A percentile compares a stretch with the other conserved stretches of the same genome.
Evolutionary conservation across 2,888 invertebrate species (phyloP).

Genomic region (Drosophila kuntzei): DNA sequence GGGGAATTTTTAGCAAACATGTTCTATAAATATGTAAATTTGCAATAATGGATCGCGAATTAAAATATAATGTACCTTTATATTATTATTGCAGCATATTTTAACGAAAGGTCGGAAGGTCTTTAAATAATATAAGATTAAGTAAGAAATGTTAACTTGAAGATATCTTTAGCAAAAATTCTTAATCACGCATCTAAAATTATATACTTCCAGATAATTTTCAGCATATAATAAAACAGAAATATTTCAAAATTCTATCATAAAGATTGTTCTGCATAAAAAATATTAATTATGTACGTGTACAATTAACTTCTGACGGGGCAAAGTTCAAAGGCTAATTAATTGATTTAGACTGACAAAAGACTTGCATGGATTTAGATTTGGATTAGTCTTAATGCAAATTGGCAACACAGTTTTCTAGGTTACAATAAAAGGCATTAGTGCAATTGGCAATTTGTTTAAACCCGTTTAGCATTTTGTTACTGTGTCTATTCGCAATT

Average conservation of each 20-base stretch:
- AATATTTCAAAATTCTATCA: not conserved
- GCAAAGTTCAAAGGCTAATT: not conserved
- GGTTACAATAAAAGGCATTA: conserved; percentile 38
- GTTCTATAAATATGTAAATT: not conserved
- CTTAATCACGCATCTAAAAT: too few relatives aligned
- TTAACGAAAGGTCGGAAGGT: too few relatives aligned
- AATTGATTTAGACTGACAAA: not conserved
- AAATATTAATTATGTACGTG: too few relatives aligned
- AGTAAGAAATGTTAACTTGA: too few relatives aligned
- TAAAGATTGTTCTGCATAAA: too few relatives aligned
- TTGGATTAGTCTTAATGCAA: conserved; percentile 41
- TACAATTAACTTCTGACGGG: not conserved
- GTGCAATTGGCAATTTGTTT: conserved; percentile 47
- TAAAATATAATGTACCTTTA: not conserved
- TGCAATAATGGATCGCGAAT: not conserved
- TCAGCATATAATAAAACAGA: too few relatives aligned
- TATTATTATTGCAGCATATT: not conserved
- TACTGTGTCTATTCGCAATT: conserved; percentile 55
- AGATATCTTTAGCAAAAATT: too few relatives aligned
- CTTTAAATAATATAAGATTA: too few relatives aligned
- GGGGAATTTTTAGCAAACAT: not conserved
- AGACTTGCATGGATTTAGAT: not conserved
- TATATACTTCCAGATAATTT: not conserved
- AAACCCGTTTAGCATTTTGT: conserved; percentile 65
- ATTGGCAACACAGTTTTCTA: conserved; percentile 44